Evolutionary conservation across 2,797 vertebrate species (phyloP).

Genomic region (Lepilemur ruficaudatus): DNA sequence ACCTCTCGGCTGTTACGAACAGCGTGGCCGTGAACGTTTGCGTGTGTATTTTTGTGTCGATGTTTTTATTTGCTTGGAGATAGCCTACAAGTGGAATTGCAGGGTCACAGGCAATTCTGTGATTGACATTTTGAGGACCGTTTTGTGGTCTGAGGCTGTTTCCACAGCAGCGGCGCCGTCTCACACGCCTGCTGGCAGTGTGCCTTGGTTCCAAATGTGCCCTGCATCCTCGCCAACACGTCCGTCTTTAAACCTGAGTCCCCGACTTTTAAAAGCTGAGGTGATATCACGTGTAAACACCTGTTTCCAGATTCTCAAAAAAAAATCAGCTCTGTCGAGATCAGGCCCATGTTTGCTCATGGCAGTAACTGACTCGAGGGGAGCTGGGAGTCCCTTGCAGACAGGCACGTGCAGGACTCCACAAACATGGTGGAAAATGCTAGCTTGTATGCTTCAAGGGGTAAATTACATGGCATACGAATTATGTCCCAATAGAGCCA

Average conservation of each 20-base stretch:
- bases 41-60: not conserved
- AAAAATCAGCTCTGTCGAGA: not conserved
- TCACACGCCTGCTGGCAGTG: accelerated
- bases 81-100: not conserved
- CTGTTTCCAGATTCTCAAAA: not conserved
- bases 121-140: not conserved
- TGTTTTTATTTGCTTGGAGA: not conserved
- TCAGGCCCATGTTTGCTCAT: accelerated
- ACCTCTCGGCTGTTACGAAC: not conserved
- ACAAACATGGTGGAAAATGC: not conserved
- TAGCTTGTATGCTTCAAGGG: not conserved
- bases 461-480: not conserved
- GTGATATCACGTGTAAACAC: not conserved
- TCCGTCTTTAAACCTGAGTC: not conserved
- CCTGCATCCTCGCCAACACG: accelerated
- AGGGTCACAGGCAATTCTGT: not conserved
- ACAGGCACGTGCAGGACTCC: not conserved
- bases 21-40: not conserved
- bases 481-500: not conserved
- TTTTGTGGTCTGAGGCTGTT: not conserved
- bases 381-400: too few species aligned
- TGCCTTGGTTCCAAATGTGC: too few species aligned
- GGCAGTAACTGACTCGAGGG: too few species aligned
- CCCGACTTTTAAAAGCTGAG: not conserved
- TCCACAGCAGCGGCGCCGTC: not conserved